A percentile compares a stretch with the other conserved stretches of the same genome.
Evolutionary conservation across 2,797 vertebrate species (phyloP).

Genomic region (Acanthurus tractus): DNA sequence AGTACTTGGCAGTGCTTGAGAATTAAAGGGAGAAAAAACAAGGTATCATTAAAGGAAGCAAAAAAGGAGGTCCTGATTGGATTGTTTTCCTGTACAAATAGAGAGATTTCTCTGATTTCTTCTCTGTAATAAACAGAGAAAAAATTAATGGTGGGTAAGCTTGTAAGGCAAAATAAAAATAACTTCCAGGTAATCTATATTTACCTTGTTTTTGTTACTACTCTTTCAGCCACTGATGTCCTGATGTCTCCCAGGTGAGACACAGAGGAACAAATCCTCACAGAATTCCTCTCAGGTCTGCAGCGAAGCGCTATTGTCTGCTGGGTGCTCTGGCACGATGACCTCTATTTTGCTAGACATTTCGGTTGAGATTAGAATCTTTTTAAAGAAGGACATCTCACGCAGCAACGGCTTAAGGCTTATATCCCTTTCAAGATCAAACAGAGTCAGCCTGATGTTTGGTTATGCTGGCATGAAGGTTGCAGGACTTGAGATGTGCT

Average conservation of each 20-base stretch:
- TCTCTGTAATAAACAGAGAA: constrained; percentile 25
- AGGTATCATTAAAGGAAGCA: constrained; percentile 54
- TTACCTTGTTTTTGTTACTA: constrained; percentile 52
- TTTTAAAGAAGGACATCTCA: constrained; percentile 82
- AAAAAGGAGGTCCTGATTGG: constrained; percentile 39
- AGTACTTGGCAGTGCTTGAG: constrained; percentile 71
- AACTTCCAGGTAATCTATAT: constrained; percentile 44
- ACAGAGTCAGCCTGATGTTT: constrained; percentile 76
- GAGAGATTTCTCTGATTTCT: constrained; percentile 56
- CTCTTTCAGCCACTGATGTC: constrained; percentile 57
- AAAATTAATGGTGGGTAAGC: constrained; percentile 16
- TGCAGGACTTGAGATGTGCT: constrained; percentile 59
- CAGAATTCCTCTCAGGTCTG: constrained; percentile 74
- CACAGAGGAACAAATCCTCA: constrained; percentile 63
- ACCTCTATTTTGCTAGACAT: constrained; percentile 84
- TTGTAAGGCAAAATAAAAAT: constrained; percentile 45
- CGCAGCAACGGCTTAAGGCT: constrained; percentile 76
- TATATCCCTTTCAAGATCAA: constrained; percentile 85
- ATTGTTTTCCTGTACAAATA: constrained; percentile 27
- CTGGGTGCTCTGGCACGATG: constrained; percentile 67
- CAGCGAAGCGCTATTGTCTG: constrained; percentile 68
- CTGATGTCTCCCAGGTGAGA: constrained; percentile 62
- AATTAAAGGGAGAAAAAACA: constrained; percentile 58
- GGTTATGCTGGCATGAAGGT: constrained; percentile 71
- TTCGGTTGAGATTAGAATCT: constrained; percentile 83